Base-by-base conservation (phyloP, 1,140 invertebrate genomes). In the Diorhabda sublineata region DNA sequence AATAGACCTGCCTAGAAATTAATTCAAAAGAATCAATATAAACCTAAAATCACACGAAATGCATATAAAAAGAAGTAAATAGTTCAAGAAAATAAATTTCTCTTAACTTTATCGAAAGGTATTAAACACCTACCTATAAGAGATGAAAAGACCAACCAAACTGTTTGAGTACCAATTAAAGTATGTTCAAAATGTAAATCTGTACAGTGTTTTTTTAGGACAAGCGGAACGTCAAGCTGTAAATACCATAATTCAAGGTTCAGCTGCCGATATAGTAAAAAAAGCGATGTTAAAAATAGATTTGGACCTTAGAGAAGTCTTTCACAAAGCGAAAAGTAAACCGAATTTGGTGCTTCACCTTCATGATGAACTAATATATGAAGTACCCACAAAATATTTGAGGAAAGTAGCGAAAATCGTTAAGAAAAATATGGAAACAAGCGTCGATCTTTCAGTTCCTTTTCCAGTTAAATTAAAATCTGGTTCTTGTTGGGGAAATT, bases 361-460 rank as follows among this genome's bases (percentile, higher is more conserved):
- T 71, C 97, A 99, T 79, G 97, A 99, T 84, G 97, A 99, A 86
- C 84, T 99, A 1, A 89, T 99, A 42, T 98, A 93, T 77, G 96
- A 99, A 86, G 94, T 97, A 68, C 82, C 84, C 11, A 73, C 83
- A 70, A 77, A 82, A 8, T 85, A 90, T 79, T 79, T 93, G 26
- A 76, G 83, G 5, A 76, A 83, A 71, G 88, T 93, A 11, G 87
- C 87, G 2, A 79, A 78, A 67, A 85, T 93, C 56, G 81, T 98
- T 11, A 91, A 90, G 76, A 79, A 86, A 42, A 85, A 86, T 9
- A 97, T 98, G 95, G 94, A 97, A 79, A 84, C 86, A 66, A 88
- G 88, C n/a, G 86, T 89, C 2, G 82, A 83, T 69, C 81, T 96
- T 7, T 85, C 83, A 59, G 91, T 98, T 1, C 88, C 89, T 58